These are phyloP conservation scores for Autographa pulchrina DNA, from an alignment of 2,888 invertebrate genomes.

Conservation along the genomic window DNA sequence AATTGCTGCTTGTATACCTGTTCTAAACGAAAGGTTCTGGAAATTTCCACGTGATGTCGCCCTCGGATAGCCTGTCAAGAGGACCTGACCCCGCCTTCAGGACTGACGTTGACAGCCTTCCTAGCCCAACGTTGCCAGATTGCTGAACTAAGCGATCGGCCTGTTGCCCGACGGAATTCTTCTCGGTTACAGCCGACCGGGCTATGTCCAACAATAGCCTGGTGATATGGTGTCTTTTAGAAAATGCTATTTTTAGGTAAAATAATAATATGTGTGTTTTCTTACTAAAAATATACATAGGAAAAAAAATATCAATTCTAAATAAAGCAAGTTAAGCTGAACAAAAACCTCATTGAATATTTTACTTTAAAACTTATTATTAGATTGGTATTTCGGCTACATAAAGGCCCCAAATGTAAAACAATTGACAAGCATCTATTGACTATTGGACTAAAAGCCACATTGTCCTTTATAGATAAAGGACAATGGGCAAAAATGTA, in stretches of 20 bases:
- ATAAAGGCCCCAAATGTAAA: too few relatives aligned
- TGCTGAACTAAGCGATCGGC: background rate
- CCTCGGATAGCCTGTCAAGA: background rate
- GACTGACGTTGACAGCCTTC: background rate
- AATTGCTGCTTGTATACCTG: conserved; percentile 41
- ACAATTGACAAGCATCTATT: too few relatives aligned
- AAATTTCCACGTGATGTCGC: background rate
- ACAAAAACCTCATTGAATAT: too few relatives aligned
- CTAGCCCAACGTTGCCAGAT: conserved; percentile 6
- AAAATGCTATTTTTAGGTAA: too few relatives aligned
- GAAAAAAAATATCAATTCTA: too few relatives aligned
- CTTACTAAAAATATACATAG: conserved; percentile 7
- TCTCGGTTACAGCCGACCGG: conserved; percentile 7
- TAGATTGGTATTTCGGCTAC: too few relatives aligned
- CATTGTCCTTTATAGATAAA: too few relatives aligned
- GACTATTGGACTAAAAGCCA: too few relatives aligned
- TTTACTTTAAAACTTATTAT: too few relatives aligned
- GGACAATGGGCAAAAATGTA: too few relatives aligned
- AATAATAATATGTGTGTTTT: too few relatives aligned
- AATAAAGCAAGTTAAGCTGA: too few relatives aligned
- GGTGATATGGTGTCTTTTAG: background rate
- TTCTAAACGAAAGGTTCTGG: conserved; percentile 31
- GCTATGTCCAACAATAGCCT: conserved; percentile 18
- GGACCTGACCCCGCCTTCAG: background rate
- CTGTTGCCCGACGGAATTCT: conserved; percentile 4